Evolutionary conservation across 2,113 vertebrate genomes (phyloP).

Genomic region (Heterocephalus glaber): DNA sequence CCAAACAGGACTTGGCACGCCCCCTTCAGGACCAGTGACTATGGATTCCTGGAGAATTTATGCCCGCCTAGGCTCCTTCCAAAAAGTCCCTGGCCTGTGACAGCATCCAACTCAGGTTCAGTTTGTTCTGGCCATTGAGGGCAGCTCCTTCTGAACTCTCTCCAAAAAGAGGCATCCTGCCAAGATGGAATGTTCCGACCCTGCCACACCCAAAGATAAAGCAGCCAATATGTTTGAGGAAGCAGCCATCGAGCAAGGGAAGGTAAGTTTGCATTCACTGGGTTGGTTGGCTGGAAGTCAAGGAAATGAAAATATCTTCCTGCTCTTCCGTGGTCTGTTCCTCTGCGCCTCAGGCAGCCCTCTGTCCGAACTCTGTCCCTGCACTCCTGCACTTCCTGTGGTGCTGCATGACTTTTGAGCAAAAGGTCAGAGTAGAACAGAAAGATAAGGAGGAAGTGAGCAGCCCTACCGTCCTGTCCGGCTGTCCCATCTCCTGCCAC

Average conservation of each 20-base stretch:
- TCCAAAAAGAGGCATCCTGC: conserved; percentile 14
- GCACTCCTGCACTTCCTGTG: background rate
- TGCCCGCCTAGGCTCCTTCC: background rate
- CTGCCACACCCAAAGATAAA: conserved; percentile 61
- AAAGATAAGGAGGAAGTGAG: background rate
- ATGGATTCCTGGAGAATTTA: background rate
- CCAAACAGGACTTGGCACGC: background rate
- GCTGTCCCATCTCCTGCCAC: background rate
- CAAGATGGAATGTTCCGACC: conserved; percentile 64
- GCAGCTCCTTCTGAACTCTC: conserved; percentile 32
- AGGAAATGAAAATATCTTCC: background rate
- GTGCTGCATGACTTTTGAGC: background rate
- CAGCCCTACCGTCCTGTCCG: accelerated
- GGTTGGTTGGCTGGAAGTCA: background rate
- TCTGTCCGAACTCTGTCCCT: background rate
- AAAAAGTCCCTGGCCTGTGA: background rate
- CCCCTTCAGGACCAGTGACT: background rate
- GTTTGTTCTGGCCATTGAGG: background rate
- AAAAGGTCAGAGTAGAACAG: background rate
- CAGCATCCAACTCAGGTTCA: background rate
- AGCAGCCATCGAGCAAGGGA: conserved; percentile 10
- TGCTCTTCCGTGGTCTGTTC: accelerated
- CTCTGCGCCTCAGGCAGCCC: background rate
- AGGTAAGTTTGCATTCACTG: background rate
- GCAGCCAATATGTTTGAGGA: background rate